These are phyloP conservation scores for Hemitrygon akajei DNA, from an alignment of 2,797 vertebrate genomes.

Conservation along the genomic window DNA sequence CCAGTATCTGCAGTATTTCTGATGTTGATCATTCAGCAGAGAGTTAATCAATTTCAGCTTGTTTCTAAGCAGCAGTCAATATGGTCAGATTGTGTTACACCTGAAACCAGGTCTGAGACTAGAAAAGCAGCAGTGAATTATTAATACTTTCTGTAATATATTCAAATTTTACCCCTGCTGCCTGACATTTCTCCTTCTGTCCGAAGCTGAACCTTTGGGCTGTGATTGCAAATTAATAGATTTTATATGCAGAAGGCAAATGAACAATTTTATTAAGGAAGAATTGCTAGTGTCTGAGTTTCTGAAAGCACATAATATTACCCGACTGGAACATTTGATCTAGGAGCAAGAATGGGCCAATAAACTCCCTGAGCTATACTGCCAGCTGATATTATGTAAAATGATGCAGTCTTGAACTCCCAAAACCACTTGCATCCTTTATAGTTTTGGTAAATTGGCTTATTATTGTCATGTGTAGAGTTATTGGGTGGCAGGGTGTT, in stretches of 20 bases:
- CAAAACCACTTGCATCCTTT: too few relatives aligned
- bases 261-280: background rate
- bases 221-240: background rate
- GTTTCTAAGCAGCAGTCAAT: background rate
- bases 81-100: background rate
- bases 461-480: too few relatives aligned
- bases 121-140: background rate
- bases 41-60: background rate
- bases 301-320: background rate
- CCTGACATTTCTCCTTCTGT: background rate
- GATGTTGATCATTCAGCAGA: too few relatives aligned
- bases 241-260: background rate
- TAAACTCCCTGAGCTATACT: too few relatives aligned
- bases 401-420: too few relatives aligned
- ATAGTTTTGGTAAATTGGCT: too few relatives aligned
- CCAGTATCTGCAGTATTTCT: too few relatives aligned
- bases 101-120: background rate
- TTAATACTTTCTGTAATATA: background rate
- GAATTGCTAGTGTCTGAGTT: background rate
- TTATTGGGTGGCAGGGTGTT: too few relatives aligned
- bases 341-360: too few relatives aligned
- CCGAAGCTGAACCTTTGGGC: background rate
- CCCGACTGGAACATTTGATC: background rate
- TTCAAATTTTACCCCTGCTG: background rate
- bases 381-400: too few relatives aligned